Evolutionary conservation across 2,888 invertebrate genomes (phyloP).

Genomic region (Pollenia amentaria): DNA sequence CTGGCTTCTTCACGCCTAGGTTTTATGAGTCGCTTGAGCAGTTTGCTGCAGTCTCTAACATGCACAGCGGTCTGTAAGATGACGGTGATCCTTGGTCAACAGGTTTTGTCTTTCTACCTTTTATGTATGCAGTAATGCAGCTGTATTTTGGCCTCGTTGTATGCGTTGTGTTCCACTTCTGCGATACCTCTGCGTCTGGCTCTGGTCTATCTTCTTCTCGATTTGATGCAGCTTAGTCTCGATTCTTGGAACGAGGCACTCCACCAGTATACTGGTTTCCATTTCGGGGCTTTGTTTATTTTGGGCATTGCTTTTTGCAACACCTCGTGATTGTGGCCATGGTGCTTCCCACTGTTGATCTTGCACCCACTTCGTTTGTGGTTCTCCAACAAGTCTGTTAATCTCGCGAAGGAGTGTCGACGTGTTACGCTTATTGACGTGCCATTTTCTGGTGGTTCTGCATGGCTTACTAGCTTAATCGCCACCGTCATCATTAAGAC

Average conservation of each 20-base stretch:
- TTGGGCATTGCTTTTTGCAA: too few species aligned
- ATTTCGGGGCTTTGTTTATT: too few species aligned
- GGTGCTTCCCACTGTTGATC: too few species aligned
- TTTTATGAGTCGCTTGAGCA: conserved; percentile 42
- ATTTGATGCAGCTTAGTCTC: neutral
- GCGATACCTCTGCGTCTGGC: conserved; percentile 16
- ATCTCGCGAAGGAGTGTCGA: neutral
- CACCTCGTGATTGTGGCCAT: too few species aligned
- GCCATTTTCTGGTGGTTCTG: too few species aligned
- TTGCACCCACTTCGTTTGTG: neutral
- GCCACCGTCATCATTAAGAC: too few species aligned
- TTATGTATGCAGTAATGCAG: neutral
- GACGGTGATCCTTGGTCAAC: conserved; percentile 52
- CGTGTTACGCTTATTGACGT: conserved; percentile 2
- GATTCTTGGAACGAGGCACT: neutral
- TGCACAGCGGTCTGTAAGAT: conserved; percentile 53
- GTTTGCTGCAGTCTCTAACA: conserved; percentile 45
- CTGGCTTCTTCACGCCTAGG: conserved; percentile 35
- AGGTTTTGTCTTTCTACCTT: conserved; percentile 10
- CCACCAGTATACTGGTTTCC: too few species aligned
- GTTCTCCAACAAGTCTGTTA: neutral
- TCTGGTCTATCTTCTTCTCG: conserved; percentile 5
- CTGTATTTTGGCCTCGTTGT: conserved; percentile 20
- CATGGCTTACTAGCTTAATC: too few species aligned
- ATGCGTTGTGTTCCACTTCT: neutral